Conservation (phyloP, 2,113 vertebrate species). For the Herpetotheres cachinnans region DNA sequence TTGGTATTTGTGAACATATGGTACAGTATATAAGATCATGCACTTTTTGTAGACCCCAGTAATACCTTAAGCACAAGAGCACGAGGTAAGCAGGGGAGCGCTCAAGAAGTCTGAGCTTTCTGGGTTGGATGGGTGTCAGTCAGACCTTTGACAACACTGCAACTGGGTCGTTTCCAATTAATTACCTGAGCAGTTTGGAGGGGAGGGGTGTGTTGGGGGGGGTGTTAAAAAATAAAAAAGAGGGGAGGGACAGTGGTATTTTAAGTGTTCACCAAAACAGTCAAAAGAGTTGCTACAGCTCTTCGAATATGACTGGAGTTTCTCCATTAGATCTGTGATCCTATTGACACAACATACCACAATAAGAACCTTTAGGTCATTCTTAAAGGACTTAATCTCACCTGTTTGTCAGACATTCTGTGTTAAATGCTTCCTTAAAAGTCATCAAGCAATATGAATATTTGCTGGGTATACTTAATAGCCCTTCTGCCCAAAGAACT, state of each 20-base stretch:
- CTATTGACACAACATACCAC: not conserved
- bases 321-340: not conserved
- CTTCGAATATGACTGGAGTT: not conserved
- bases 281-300: not conserved
- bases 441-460: not conserved
- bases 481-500: not conserved
- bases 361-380: not conserved
- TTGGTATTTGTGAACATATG: constrained; percentile 17
- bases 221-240: not conserved
- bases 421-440: not conserved
- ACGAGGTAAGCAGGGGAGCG: not conserved
- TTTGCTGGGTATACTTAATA: not conserved
- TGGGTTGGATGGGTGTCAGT: constrained; percentile 43
- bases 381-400: not conserved
- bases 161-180: constrained; percentile 38
- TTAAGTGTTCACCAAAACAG: not conserved
- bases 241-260: not conserved
- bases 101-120: constrained; percentile 9
- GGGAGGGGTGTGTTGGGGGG: not conserved
- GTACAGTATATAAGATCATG: not conserved
- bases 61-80: constrained; percentile 16
- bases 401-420: not conserved
- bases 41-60: constrained; percentile 10
- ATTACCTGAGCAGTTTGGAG: constrained; percentile 13
- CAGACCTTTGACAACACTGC: constrained; percentile 30